Conservation (phyloP, 2,888 invertebrate genomes). For the Diarsia mendica region DNA sequence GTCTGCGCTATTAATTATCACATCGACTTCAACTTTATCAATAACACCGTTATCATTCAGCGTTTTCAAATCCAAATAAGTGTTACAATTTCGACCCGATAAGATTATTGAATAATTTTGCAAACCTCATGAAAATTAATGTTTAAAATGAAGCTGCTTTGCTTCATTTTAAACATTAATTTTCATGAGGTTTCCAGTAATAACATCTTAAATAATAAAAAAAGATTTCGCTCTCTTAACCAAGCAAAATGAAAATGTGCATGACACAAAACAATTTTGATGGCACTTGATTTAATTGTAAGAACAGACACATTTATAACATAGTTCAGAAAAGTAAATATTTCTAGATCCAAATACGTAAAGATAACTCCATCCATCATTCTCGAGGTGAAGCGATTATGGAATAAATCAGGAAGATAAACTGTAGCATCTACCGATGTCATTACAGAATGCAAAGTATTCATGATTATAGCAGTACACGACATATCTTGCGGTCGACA, state of each 20-base stretch:
- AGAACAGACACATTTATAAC: background rate
- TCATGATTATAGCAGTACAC: slow-evolving; percentile 31
- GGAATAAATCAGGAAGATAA: slow-evolving; percentile 31
- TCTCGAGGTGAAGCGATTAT: slow-evolving; percentile 12
- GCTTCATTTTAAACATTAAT: background rate
- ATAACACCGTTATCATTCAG: background rate
- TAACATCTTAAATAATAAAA: background rate
- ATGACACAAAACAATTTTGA: background rate
- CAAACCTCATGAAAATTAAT: background rate
- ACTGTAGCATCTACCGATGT: slow-evolving; percentile 11
- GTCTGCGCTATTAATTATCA: background rate
- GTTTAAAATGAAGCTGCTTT: background rate
- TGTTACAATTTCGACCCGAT: background rate
- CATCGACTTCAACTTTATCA: background rate
- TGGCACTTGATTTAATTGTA: background rate
- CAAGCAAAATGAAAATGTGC: background rate
- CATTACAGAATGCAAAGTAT: slow-evolving; percentile 31
- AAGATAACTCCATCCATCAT: slow-evolving; percentile 4
- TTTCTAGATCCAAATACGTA: background rate
- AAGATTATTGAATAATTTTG: background rate
- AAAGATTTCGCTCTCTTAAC: background rate
- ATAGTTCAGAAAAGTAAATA: background rate
- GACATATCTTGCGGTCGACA: slow-evolving; percentile 34
- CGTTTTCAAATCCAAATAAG: background rate
- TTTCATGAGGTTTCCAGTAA: background rate